Evolutionary conservation across 2,797 vertebrate species (phyloP), one percentile per base, ranked within the genome.

Genomic region (Pseudochaenichthys georgianus): DNA sequence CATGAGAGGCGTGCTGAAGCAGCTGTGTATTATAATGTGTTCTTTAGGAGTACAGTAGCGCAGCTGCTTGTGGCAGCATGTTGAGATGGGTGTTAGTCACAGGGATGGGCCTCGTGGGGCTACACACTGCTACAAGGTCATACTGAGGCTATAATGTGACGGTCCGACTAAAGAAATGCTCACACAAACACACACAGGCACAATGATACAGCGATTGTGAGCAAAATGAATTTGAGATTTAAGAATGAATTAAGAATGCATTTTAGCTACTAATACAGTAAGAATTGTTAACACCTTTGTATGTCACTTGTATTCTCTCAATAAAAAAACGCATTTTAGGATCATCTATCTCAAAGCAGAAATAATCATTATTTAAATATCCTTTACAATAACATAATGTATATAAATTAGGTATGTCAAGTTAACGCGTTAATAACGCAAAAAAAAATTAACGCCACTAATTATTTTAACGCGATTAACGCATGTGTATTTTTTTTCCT

Each of bases 91-190:
- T 54, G 78, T 87, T 81, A 87, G 82, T 88, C 83, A 88, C 78
- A 73, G 72, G 68, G 78, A 87, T 76, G 75, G 69, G 78, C 78
- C 78, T 51, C 46, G 42, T 48, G 65, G 79, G 80, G 86, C 73
- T 87, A 74, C 73, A 83, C 73, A 84, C 81, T 63, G 74, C 80
- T 64, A 70, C 87, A 89, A 89, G 87, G 83, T 87, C 84, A 76
- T 21, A 38, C 62, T 62, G 73, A 82, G 75, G 81, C 70, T 60
- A 75, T 63, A 75, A 31, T 74, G 64, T 75, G 53, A 78, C 23
- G 51, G 58, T 28, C 64, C 41, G 61, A 50, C 65, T 61, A 66
- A 68, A 68, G 43, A 38, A 78, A 78, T 2, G 46, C 62, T 58
- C 73, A 62, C 55, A 75, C 61, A 74, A 10, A 85, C 55, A 46